Percentiles rank a stretch among this genome's conserved stretches.
Conservation (phyloP, 2,888 invertebrate species). For the Epistrophe grossulariae region DNA sequence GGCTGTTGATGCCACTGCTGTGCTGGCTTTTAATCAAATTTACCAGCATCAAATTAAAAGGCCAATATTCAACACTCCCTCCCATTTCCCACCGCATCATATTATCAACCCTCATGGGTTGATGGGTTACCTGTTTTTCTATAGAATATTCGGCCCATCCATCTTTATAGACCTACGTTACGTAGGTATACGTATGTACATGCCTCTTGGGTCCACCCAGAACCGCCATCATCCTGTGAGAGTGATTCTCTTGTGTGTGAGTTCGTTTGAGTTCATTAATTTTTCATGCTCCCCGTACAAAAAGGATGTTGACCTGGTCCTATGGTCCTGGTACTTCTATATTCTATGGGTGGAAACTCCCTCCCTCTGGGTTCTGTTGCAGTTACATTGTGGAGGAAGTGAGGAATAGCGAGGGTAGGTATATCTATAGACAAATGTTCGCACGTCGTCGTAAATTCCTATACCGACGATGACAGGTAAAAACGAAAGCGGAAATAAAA, state of each 20-base stretch:
- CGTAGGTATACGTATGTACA: too few species aligned
- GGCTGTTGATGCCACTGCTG: slow-evolving; percentile 39
- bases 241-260: slow-evolving; percentile 33
- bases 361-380: background rate
- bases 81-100: background rate
- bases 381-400: background rate
- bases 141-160: slow-evolving; percentile 34
- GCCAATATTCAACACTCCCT: slow-evolving; percentile 49
- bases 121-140: slow-evolving; percentile 19
- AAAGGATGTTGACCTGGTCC: slow-evolving; percentile 63
- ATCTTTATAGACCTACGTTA: slow-evolving; percentile 32
- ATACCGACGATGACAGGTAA: slow-evolving; percentile 38
- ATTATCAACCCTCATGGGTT: background rate
- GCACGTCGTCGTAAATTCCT: slow-evolving; percentile 60
- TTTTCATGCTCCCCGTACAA: slow-evolving; percentile 42
- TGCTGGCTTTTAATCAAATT: slow-evolving; percentile 72
- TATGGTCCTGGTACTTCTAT: background rate
- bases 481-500: slow-evolving; percentile 30
- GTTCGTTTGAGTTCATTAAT: slow-evolving; percentile 59
- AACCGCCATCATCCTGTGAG: slow-evolving; percentile 14
- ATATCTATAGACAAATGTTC: slow-evolving; percentile 45
- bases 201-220: background rate
- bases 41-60: slow-evolving; percentile 72
- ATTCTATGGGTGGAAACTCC: background rate
- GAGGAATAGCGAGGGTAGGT: background rate